phyloP scores from a whole-genome alignment of 2,797 vertebrate species.

The Rhinella marina region DNA sequence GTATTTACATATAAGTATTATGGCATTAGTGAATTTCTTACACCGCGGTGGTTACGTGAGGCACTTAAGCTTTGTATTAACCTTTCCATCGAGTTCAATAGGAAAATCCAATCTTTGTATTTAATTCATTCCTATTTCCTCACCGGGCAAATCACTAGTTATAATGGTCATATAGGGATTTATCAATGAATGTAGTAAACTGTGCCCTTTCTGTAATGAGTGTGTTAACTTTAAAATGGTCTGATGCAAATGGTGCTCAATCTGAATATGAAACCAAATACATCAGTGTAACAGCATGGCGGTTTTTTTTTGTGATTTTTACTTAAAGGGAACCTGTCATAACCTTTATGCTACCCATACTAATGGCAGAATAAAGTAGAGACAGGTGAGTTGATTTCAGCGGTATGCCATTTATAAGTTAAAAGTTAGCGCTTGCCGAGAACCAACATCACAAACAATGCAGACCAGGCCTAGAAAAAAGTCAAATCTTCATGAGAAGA shows the following conservation, averaged over 20 bases:
- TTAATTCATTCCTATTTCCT: conserved; percentile 16
- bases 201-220: conserved; percentile 2
- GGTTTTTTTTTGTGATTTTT: neutral
- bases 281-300: neutral
- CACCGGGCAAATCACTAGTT: conserved; percentile 29
- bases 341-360: too few relatives aligned
- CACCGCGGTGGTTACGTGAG: neutral
- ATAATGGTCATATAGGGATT: conserved; percentile 18
- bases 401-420: too few relatives aligned
- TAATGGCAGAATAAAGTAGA: too few relatives aligned
- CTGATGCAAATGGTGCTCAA: neutral
- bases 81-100: conserved; percentile 39
- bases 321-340: neutral
- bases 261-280: neutral
- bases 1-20: conserved; percentile 17
- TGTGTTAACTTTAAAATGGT: neutral
- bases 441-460: too few relatives aligned
- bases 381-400: too few relatives aligned
- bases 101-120: conserved; percentile 41
- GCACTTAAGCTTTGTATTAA: conserved; percentile 39
- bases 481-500: too few relatives aligned
- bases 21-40: neutral
- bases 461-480: too few relatives aligned
- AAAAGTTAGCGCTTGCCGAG: too few relatives aligned
- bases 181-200: neutral